These are phyloP conservation scores for Cryptoblepharus egeriae DNA, from an alignment of 2,797 vertebrate genomes.

Conservation along the genomic window DNA sequence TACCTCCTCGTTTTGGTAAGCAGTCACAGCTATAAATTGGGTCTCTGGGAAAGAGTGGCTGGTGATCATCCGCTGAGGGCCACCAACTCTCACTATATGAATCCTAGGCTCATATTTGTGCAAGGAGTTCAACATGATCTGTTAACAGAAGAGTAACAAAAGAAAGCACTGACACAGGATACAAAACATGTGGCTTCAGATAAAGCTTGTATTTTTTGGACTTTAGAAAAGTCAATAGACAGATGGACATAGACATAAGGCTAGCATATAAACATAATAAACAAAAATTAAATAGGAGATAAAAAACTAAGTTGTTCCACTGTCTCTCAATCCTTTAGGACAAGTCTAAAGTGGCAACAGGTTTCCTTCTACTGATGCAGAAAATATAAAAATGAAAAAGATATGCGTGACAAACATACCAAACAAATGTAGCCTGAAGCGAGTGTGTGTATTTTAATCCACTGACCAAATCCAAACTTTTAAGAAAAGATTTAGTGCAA, in stretches of 20 bases:
- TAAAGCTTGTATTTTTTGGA: fast-evolving
- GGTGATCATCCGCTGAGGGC: conserved; percentile 83
- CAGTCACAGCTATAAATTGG: conserved; percentile 86
- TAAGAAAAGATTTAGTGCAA: not conserved
- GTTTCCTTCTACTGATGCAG: fast-evolving
- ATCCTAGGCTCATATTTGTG: conserved; percentile 87
- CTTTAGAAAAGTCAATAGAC: not conserved
- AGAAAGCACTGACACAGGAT: conserved; percentile 1
- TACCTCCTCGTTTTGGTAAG: conserved; percentile 88
- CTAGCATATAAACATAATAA: not conserved
- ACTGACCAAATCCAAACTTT: not conserved
- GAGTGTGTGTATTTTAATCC: fast-evolving
- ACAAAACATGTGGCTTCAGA: not conserved
- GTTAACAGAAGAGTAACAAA: not conserved
- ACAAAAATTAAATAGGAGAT: not conserved
- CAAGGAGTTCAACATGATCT: conserved; percentile 88
- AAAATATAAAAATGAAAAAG: not conserved
- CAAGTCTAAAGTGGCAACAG: not conserved
- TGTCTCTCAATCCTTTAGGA: not conserved
- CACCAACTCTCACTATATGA: conserved; percentile 85
- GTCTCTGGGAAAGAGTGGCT: conserved; percentile 86
- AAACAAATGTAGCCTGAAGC: not conserved
- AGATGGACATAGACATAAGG: fast-evolving
- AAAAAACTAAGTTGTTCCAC: too few species aligned
- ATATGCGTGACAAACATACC: not conserved